A percentile compares a stretch with the other conserved stretches of the same genome.
Conservation (phyloP, 2,113 vertebrate genomes). For the Shinisaurus crocodilurus region DNA sequence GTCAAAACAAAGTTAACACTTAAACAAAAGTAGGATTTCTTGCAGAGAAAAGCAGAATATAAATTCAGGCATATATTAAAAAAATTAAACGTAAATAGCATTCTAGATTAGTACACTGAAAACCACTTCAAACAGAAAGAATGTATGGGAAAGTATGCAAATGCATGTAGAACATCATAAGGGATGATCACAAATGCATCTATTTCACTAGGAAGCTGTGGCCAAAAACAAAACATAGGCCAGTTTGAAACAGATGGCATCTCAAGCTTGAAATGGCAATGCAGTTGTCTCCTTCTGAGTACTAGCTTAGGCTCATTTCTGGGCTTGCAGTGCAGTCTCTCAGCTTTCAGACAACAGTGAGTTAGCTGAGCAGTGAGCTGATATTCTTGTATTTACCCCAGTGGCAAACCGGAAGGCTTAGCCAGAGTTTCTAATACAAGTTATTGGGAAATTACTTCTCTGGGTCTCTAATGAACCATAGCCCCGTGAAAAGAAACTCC, state of each 20-base stretch:
- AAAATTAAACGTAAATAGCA: background rate
- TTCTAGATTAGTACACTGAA: background rate
- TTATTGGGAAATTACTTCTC: background rate
- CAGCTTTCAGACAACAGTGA: background rate
- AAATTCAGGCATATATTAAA: background rate
- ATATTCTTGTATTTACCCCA: background rate
- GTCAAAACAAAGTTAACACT: background rate
- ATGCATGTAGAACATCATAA: background rate
- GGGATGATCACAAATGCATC: background rate
- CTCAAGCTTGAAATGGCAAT: background rate
- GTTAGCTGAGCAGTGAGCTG: background rate
- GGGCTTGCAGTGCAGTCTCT: background rate
- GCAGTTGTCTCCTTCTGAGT: background rate
- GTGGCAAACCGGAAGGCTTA: background rate
- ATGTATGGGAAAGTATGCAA: background rate
- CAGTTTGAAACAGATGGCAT: background rate
- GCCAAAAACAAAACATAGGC: background rate
- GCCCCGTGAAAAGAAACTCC: background rate
- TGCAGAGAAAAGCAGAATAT: background rate
- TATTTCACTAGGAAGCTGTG: background rate
- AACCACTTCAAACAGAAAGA: background rate
- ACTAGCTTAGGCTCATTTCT: background rate
- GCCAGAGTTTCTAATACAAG: background rate
- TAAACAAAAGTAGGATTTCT: background rate
- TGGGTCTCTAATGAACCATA: background rate